Percentiles rank a stretch among this genome's conserved stretches.
Evolutionary conservation across 2,797 vertebrate species (phyloP).

Genomic region (Acropternis orthonyx): DNA sequence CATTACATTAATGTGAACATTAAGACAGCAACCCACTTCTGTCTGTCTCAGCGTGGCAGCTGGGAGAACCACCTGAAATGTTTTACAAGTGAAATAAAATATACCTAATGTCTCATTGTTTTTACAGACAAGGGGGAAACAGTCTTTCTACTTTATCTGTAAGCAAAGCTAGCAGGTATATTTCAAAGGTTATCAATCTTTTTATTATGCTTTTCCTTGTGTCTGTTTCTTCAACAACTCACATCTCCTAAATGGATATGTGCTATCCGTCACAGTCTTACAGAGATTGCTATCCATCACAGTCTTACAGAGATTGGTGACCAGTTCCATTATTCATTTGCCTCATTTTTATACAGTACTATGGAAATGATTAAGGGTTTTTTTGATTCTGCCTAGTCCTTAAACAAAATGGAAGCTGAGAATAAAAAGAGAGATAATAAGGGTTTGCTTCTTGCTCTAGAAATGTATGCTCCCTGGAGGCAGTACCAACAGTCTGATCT

Average conservation of each 20-base stretch:
- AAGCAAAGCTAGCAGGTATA: background rate
- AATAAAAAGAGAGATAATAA: background rate
- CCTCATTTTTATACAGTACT: background rate
- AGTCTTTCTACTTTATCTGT: background rate
- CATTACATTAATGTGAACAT: rapidly evolving
- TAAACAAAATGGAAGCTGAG: background rate
- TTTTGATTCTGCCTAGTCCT: background rate
- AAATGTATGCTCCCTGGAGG: background rate
- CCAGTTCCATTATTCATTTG: background rate
- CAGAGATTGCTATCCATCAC: slow-evolving; percentile 23
- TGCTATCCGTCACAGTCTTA: slow-evolving; percentile 9
- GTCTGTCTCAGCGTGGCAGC: background rate
- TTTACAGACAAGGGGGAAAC: background rate
- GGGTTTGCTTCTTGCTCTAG: background rate
- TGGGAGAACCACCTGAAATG: background rate
- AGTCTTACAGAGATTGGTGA: background rate
- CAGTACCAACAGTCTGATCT: background rate
- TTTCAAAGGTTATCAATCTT: slow-evolving; percentile 11
- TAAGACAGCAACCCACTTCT: background rate
- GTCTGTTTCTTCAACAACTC: background rate
- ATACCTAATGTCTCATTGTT: background rate
- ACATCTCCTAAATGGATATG: background rate
- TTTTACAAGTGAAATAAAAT: background rate
- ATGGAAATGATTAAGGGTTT: background rate
- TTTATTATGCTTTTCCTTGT: background rate